Base-by-base conservation (phyloP, 2,888 invertebrate genomes). In the Flabesymbios commensalis region DNA sequence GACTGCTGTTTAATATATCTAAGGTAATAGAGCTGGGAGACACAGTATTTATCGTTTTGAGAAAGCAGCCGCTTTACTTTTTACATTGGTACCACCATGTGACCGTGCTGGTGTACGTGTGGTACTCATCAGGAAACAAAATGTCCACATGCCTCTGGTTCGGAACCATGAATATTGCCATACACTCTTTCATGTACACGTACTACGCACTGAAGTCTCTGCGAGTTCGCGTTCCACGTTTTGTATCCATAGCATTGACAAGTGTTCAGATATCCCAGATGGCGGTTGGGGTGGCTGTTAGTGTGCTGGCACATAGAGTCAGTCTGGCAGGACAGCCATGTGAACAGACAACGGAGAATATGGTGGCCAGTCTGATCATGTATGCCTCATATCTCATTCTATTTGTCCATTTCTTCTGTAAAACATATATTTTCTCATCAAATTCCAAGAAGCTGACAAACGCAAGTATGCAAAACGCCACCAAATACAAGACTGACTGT, bases 1-100 rank as follows among this genome's bases (percentile, higher is more conserved):
- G 95, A 70, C 93, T 90, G 89, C 89, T 95, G 88, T 99, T 99
- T 85, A 94, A 95, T 45, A 86, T 97, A 69, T 95, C 95, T 67
- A 99, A 99, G 85, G 88, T 96, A 59, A 94, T 95, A 0, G 98
- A 99, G 84, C 87, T 98, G 49, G 95, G 84, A 1, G 85, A 85
- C 67, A 85, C 85, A 1, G 66, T 83, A 26, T 85, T 85, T 71
- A 82, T 83, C 49, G 79, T 83, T n/a, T 70, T 83, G 14, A 72
- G 85, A 24, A 86, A 85, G 66, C 82, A 84, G 64, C 84, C 81
- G 19, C 76, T 86, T 7, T 83, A 85, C 57, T 86, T 85, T 69
- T 77, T 85, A 32, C 85, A 85, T 71, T 85, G 85, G 85, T 85
- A 85, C 70, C 85, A 85, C 63, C 85, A 85, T 68, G 77, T 84